Conservation (phyloP, 1,140 invertebrate species). For the Scaptomyza hsui region DNA sequence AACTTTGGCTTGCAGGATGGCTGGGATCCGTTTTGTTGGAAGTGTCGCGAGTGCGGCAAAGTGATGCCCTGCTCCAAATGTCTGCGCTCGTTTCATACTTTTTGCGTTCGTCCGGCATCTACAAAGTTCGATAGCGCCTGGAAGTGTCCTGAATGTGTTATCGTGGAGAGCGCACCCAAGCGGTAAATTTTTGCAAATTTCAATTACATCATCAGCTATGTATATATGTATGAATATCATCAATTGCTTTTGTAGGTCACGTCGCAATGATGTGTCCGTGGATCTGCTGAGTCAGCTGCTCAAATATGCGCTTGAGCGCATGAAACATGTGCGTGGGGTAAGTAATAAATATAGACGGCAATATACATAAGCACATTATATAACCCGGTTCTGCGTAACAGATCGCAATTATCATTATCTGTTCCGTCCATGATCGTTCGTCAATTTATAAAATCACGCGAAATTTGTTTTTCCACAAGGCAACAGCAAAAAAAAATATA, state of each 20-base stretch:
- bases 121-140: conserved; percentile 86
- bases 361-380: conserved; percentile 14
- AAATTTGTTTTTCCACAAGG: conserved; percentile 37
- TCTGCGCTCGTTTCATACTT: conserved; percentile 92
- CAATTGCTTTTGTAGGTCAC: conserved; percentile 37
- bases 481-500: conserved; percentile 2
- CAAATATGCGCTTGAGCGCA: conserved; percentile 73
- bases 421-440: conserved; percentile 24
- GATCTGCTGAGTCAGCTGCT: conserved; percentile 77
- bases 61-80: conserved; percentile 91
- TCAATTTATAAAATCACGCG: conserved; percentile 48
- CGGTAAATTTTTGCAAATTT: conserved; percentile 59
- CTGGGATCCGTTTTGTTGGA: conserved; percentile 94
- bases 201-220: neutral
- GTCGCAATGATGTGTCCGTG: conserved; percentile 68
- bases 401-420: conserved; percentile 56
- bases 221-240: neutral
- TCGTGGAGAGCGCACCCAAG: conserved; percentile 91
- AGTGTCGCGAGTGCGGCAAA: conserved; percentile 89
- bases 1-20: conserved; percentile 55
- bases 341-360: conserved; percentile 52
- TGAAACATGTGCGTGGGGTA: conserved; percentile 75
- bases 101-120: conserved; percentile 88
- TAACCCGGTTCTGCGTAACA: conserved; percentile 17
- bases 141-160: conserved; percentile 94